phyloP scores from a whole-genome alignment of 2,888 invertebrate genomes.

The Cylindroiulus punctatus region DNA sequence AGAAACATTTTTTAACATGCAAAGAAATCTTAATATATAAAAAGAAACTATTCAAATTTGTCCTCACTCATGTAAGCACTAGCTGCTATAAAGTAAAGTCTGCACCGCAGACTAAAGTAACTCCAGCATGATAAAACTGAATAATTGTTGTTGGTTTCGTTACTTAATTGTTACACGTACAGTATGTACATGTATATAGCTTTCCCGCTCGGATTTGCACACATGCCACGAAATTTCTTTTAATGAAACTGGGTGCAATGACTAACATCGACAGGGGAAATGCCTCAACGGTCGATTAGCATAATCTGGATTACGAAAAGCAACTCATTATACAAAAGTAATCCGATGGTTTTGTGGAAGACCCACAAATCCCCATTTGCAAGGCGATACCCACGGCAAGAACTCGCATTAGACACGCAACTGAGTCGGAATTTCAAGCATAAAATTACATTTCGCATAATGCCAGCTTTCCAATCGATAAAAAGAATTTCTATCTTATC shows the following conservation, averaged over 20 bases:
- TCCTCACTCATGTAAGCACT: no score
- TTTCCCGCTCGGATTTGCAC: neutral
- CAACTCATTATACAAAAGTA: conserved; percentile 40
- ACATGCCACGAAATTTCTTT: neutral
- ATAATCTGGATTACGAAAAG: conserved; percentile 35
- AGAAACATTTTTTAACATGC: no score
- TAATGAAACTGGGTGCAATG: neutral
- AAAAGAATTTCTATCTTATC: neutral
- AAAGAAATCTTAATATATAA: no score
- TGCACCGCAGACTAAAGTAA: no score
- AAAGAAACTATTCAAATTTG: no score
- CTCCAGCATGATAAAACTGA: no score
- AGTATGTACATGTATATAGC: neutral
- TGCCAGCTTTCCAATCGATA: conserved; percentile 24
- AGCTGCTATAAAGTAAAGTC: no score
- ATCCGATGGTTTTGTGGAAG: conserved; percentile 25
- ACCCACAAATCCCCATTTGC: conserved; percentile 43
- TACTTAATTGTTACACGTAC: neutral
- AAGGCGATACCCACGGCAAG: neutral
- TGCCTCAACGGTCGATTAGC: neutral
- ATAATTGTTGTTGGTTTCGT: no score
- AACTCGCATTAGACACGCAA: neutral
- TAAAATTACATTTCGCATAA: conserved; percentile 50
- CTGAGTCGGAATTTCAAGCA: conserved; percentile 53
- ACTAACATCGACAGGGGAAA: neutral